phyloP scores from a whole-genome alignment of 2,797 vertebrate species.

The Oryzias sinensis region DNA sequence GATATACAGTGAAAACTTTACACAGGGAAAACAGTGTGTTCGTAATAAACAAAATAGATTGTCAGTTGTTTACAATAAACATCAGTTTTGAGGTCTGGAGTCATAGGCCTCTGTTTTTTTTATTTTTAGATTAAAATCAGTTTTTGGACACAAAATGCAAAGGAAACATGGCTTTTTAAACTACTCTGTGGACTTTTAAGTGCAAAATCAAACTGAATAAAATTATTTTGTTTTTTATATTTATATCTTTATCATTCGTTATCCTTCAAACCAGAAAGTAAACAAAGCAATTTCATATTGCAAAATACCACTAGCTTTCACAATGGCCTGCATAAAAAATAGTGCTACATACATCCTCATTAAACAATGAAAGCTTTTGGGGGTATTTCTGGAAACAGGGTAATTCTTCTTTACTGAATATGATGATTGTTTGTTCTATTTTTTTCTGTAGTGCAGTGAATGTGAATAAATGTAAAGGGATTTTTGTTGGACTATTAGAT shows the following conservation, averaged over 20 bases:
- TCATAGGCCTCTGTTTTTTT: not conserved
- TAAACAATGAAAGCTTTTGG: slow-evolving; percentile 24
- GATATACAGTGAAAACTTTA: slow-evolving; percentile 14
- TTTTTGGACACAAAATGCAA: slow-evolving; percentile 8
- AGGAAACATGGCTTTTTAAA: slow-evolving; percentile 8
- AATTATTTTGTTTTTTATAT: too few species aligned
- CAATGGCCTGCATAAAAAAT: not conserved
- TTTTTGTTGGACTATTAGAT: not conserved
- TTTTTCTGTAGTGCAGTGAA: slow-evolving; percentile 3
- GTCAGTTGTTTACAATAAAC: slow-evolving; percentile 51
- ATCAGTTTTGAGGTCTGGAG: not conserved
- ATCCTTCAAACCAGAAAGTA: slow-evolving; percentile 3
- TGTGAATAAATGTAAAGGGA: slow-evolving; percentile 5
- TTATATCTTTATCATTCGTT: not conserved
- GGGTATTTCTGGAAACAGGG: not conserved
- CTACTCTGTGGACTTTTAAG: slow-evolving; percentile 24
- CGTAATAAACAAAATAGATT: slow-evolving; percentile 49
- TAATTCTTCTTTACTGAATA: not conserved
- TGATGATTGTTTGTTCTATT: not conserved
- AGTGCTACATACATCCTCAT: not conserved
- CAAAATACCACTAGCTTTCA: slow-evolving; percentile 4
- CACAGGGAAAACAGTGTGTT: slow-evolving; percentile 42
- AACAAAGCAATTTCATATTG: not conserved
- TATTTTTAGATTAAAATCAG: slow-evolving; percentile 13
- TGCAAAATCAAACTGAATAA: slow-evolving; percentile 20